Evolutionary conservation across 2,797 vertebrate genomes (phyloP).

Genomic region (Todus mexicanus): DNA sequence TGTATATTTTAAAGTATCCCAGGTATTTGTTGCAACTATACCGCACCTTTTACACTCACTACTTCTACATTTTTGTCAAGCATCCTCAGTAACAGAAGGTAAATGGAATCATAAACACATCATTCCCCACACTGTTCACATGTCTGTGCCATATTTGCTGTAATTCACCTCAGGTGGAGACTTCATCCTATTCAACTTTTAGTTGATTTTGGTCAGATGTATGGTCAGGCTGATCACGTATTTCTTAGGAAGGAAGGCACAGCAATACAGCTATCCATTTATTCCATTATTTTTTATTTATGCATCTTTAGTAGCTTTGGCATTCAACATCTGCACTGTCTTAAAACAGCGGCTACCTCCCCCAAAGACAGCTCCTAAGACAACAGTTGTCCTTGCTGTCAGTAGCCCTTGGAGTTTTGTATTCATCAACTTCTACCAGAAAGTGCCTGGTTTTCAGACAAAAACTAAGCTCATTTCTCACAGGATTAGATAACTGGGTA

Average conservation of each 20-base stretch:
- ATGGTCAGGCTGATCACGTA: background rate
- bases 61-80: background rate
- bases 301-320: background rate
- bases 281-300: background rate
- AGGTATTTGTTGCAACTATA: background rate
- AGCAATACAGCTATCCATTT: background rate
- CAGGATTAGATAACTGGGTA: background rate
- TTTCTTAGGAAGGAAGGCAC: background rate
- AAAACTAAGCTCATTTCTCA: background rate
- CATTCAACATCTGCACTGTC: background rate
- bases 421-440: background rate
- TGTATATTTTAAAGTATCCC: background rate
- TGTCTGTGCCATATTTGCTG: background rate
- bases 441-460: background rate
- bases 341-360: background rate
- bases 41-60: background rate
- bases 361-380: background rate
- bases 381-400: background rate
- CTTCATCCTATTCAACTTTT: background rate
- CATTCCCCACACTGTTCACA: background rate
- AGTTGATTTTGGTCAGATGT: background rate
- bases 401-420: background rate
- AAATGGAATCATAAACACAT: background rate
- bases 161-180: background rate
- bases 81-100: background rate